Percentiles rank a stretch among this genome's conserved stretches.
phyloP scores from a whole-genome alignment of 1,140 invertebrate species.

The Trichomalopsis sarcophagae region DNA sequence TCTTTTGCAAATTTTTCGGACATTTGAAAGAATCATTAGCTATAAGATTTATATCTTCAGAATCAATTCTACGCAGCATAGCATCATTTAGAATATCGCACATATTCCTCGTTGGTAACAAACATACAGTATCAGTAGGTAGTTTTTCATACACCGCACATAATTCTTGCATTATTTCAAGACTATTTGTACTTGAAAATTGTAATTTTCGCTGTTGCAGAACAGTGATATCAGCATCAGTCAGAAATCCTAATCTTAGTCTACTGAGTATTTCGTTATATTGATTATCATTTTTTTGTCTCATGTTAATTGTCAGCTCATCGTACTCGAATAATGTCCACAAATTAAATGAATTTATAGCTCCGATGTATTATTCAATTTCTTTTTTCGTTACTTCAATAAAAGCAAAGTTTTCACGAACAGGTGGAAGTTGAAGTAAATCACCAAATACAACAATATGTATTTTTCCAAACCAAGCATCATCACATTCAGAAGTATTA shows the following conservation, averaged over 20 bases:
- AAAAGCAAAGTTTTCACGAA: slow-evolving; percentile 58
- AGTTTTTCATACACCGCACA: slow-evolving; percentile 50
- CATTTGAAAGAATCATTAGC: slow-evolving; percentile 56
- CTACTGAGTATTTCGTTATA: slow-evolving; percentile 14
- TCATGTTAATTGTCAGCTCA: slow-evolving; percentile 59
- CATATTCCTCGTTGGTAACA: slow-evolving; percentile 54
- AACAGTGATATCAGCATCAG: slow-evolving; percentile 50
- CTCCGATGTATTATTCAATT: slow-evolving; percentile 54
- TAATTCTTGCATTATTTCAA: slow-evolving; percentile 53
- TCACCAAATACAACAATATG: too few relatives aligned
- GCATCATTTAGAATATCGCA: slow-evolving; percentile 54
- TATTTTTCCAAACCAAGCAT: slow-evolving; percentile 57
- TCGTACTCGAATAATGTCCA: slow-evolving; percentile 59
- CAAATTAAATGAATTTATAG: slow-evolving; percentile 55
- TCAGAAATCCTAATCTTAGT: slow-evolving; percentile 58
- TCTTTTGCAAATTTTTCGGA: slow-evolving; percentile 49
- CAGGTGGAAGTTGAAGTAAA: slow-evolving; percentile 43
- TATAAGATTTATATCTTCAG: slow-evolving; percentile 56
- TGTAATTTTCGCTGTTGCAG: slow-evolving; percentile 53
- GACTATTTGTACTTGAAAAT: slow-evolving; percentile 33
- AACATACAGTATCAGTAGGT: slow-evolving; percentile 54
- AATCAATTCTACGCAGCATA: slow-evolving; percentile 54
- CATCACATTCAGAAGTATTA: slow-evolving; percentile 52
- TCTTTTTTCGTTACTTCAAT: slow-evolving; percentile 51
- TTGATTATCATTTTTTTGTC: slow-evolving; percentile 54